A percentile compares a stretch with the other conserved stretches of the same genome.
phyloP scores from a whole-genome alignment of 2,888 invertebrate genomes.

The Adela reaumurella region DNA sequence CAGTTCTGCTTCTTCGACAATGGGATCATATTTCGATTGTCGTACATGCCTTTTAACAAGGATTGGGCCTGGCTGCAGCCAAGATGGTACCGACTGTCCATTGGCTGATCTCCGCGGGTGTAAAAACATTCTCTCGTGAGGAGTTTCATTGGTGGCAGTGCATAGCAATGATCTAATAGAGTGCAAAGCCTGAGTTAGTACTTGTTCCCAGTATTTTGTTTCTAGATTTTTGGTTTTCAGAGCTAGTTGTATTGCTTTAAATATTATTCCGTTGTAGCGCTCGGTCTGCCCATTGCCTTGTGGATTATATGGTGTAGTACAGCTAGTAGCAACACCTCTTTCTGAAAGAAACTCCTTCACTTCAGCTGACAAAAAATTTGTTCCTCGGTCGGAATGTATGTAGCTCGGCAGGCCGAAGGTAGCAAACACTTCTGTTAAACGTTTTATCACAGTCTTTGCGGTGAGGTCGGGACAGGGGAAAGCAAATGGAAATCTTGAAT shows the following conservation, averaged over 20 bases:
- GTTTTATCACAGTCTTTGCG: constrained; percentile 8
- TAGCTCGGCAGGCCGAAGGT: constrained; percentile 11
- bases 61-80: no score
- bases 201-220: no score
- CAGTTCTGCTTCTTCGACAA: no score
- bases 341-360: constrained; percentile 7
- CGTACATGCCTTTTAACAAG: no score
- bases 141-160: no score
- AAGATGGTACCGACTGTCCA: no score
- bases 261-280: constrained; percentile 11
- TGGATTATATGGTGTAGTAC: constrained; percentile 12
- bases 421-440: constrained; percentile 6
- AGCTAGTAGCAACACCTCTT: constrained; percentile 10
- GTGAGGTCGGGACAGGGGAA: constrained; percentile 10
- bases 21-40: no score
- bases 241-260: constrained; percentile 11
- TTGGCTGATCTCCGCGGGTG: no score
- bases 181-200: no score
- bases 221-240: constrained; percentile 1
- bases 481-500: constrained; percentile 12
- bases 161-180: no score
- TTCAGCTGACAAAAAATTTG: constrained; percentile 11
- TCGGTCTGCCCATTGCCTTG: constrained; percentile 10
- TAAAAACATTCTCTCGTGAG: no score
- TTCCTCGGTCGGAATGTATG: constrained; percentile 13